Evolutionary conservation across 2,888 invertebrate species (phyloP), one percentile per base, ranked within the genome.

Genomic region (Drosophila kambysellisi): DNA sequence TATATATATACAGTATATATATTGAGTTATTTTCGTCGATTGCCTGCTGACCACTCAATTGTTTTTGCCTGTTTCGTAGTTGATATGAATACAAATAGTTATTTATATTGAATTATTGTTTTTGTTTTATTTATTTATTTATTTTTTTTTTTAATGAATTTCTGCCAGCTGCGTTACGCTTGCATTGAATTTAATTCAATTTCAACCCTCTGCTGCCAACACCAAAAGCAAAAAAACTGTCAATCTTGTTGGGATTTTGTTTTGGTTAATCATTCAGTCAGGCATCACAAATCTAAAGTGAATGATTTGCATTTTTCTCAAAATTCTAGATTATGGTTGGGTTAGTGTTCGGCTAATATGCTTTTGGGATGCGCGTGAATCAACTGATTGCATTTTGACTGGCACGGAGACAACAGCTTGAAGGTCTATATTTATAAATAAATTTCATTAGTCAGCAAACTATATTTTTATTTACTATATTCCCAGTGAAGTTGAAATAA

Each of bases 171-270:
- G 57, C 63, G 35, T 25, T 39, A 54, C 56, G 63, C 37, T 32
- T 41, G 64, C 59, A 71, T 54, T 67, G 32, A 30, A 58, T 9
- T 66, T 15, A 32, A 58, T 37, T 52, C 9, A 12, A 35, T 56
- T 63, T 12, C 29, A 20, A 35, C 11, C n/a, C 29, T 17, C n/a
- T n/a, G 48, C 43, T 50, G 57, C 43, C 54, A 65, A 25, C 4
- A 20, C 11, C 17, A 25, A 29, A 39, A 54, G n/a, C 50, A 64
- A 17, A 46, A 66, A 66, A 62, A 69, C 71, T 83, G 86, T 84
- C 84, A 83, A 81, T 84, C 79, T 71, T 29, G 63, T 61, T 53
- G 57, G 35, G 57, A 15, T 71, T 70, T 80, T 78, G 83, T 82
- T 85, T 78, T 69, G 70, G 43, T 67, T 77, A 61, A 71, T 70